Evolutionary conservation across 2,888 invertebrate genomes (phyloP).

Genomic region (Serrognathus titanus): DNA sequence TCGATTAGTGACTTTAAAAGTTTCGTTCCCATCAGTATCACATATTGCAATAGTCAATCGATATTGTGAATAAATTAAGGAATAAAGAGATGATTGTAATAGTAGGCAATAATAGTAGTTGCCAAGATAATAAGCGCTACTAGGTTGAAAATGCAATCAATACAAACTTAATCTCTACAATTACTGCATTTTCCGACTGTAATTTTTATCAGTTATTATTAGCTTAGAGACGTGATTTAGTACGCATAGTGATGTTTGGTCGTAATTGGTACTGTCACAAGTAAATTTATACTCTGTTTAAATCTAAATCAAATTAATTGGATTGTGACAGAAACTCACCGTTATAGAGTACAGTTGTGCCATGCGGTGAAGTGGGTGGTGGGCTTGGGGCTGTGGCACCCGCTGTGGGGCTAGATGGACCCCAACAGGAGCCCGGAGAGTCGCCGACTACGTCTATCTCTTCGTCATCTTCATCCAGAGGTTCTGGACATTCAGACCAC

Average conservation of each 20-base stretch:
- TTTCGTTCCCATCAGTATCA: no score
- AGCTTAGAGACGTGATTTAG: conserved; percentile 16
- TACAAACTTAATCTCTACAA: conserved; percentile 5
- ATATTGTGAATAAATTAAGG: no score
- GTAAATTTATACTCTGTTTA: conserved; percentile 17
- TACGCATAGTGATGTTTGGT: conserved; percentile 12
- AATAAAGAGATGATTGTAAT: no score
- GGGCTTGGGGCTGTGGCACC: conserved; percentile 74
- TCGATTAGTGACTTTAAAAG: no score
- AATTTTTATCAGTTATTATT: conserved; percentile 19
- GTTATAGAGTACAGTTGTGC: conserved; percentile 73
- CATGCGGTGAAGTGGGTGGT: conserved; percentile 64
- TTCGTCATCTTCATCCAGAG: conserved; percentile 68
- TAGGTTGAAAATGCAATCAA: conserved; percentile 5
- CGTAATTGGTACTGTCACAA: conserved; percentile 21
- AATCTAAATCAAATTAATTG: conserved; percentile 14
- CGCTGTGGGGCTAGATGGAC: conserved; percentile 71
- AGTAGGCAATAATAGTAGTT: no score
- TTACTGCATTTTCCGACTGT: conserved; percentile 12
- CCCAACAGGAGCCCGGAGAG: conserved; percentile 58
- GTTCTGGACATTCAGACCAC: conserved; percentile 63
- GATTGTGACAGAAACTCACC: conserved; percentile 54
- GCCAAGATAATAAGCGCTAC: no score
- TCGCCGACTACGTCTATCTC: conserved; percentile 82
- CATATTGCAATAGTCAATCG: no score